A percentile compares a stretch with the other conserved stretches of the same genome.
Evolutionary conservation across 2,113 vertebrate species (phyloP).

Genomic region (Echinops telfairi): DNA sequence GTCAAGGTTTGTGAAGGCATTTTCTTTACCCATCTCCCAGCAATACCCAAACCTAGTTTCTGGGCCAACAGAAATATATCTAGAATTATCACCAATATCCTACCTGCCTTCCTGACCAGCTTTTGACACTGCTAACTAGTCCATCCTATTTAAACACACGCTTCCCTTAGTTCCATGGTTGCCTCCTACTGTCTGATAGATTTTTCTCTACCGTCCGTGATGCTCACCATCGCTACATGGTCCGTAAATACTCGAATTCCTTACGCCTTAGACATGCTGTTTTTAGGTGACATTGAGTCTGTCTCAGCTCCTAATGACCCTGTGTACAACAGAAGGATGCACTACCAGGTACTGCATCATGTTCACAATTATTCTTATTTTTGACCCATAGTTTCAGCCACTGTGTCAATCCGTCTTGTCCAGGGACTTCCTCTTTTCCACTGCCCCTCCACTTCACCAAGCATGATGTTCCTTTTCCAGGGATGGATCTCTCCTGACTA

Average conservation of each 20-base stretch:
- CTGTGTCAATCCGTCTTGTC: no score
- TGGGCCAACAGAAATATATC: neutral
- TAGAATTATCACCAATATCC: neutral
- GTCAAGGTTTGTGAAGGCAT: constrained; percentile 18
- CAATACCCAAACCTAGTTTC: neutral
- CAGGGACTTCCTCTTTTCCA: no score
- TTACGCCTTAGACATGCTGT: neutral
- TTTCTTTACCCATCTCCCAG: neutral
- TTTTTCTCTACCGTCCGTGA: neutral
- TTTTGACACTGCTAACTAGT: neutral
- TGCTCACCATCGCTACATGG: neutral
- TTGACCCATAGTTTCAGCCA: no score
- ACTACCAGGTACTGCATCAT: no score
- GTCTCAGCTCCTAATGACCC: no score
- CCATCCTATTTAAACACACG: neutral
- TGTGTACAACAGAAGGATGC: no score
- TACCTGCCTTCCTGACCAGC: neutral
- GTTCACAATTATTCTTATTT: no score
- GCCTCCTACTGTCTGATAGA: neutral
- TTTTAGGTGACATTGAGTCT: no score
- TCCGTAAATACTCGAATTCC: neutral
- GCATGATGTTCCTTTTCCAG: no score
- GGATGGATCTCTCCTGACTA: no score
- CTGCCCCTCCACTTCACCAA: no score
- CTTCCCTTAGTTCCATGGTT: neutral